A percentile compares a stretch with the other conserved stretches of the same genome.
phyloP scores from a whole-genome alignment of 2,888 invertebrate species.

The Caenorhabditis virilis region DNA sequence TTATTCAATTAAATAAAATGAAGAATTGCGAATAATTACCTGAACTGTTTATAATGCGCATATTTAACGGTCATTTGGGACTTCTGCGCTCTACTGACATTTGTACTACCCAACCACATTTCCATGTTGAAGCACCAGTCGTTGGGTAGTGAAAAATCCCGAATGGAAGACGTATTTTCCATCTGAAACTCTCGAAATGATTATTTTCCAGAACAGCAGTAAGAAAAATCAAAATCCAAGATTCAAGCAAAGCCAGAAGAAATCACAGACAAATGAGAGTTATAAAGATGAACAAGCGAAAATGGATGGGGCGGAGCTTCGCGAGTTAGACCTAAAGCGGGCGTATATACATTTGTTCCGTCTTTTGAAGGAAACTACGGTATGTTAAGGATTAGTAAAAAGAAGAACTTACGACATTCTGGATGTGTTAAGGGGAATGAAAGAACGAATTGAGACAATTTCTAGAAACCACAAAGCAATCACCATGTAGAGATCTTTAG shows the following conservation, averaged over 20 bases:
- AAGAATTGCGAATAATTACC: constrained; percentile 17
- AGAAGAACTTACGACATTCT: too few relatives aligned
- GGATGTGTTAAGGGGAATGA: too few relatives aligned
- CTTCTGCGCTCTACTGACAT: constrained; percentile 17
- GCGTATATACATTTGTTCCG: too few relatives aligned
- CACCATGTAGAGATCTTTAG: too few relatives aligned
- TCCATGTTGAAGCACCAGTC: constrained; percentile 57
- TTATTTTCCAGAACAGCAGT: background rate
- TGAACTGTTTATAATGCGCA: constrained; percentile 43
- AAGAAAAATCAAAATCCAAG: background rate
- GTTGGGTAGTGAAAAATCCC: constrained; percentile 1
- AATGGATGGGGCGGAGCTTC: background rate
- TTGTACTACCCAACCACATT: constrained; percentile 35
- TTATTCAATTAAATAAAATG: too few relatives aligned
- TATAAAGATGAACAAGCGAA: background rate
- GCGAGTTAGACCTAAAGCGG: too few relatives aligned
- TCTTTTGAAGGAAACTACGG: too few relatives aligned
- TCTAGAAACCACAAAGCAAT: too few relatives aligned
- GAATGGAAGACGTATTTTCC: background rate
- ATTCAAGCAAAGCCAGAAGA: background rate
- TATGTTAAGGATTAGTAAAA: too few relatives aligned
- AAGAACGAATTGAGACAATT: too few relatives aligned
- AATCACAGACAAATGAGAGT: background rate
- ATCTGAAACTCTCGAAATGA: background rate
- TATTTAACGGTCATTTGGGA: constrained; percentile 33